Evolutionary conservation across 2,113 vertebrate species (phyloP), one percentile per base, ranked within the genome.

Genomic region (Pteropus alecto): DNA sequence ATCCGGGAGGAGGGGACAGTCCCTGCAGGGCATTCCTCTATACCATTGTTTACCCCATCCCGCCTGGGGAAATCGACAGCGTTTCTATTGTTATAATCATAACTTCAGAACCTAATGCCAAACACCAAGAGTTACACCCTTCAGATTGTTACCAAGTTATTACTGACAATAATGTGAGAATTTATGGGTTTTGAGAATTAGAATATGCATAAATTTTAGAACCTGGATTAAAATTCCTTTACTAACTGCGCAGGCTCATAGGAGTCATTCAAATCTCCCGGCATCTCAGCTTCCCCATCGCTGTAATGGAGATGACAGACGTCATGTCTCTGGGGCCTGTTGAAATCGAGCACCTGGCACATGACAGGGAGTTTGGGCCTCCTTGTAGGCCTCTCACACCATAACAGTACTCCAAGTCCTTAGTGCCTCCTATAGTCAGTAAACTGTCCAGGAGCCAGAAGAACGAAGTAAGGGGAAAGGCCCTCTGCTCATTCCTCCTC

Each of bases 1-100:
- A 61, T 38, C 38, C 7, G 35, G 0, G 18, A n/a, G 56, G 28
- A 15, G 30, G 30, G n/a, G 73, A 5, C 0, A 0, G 38, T 46
- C 73, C 43, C 51, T 2, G 1, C 61, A 60, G 78, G 61, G 63
- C 78, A 74, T 35, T 33, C 30, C 3, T 58, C 30, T 73, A 22
- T 15, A n/a, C 38, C 46, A 26, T 26, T 26, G 28, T 86, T 71
- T 6, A 54, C 16, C 7, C 30, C 5, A 21, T 7, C 21, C n/a
- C 19, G 63, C 22, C 12, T 0, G 3, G 65, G 48, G 65, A 78
- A 22, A 22, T 19, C 0, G 1, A 54, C 78, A 4, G 24, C 46
- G 60, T 46, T 58, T 82, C 92, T 24, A n/a, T 4, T 9, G 14
- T 70, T 41, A 63, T 2, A 26, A 84, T 38, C 63, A 58, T 77